Evolutionary conservation across 2,888 invertebrate genomes (phyloP), one percentile per base, ranked within the genome.

Genomic region (Drosophila percnosoma): DNA sequence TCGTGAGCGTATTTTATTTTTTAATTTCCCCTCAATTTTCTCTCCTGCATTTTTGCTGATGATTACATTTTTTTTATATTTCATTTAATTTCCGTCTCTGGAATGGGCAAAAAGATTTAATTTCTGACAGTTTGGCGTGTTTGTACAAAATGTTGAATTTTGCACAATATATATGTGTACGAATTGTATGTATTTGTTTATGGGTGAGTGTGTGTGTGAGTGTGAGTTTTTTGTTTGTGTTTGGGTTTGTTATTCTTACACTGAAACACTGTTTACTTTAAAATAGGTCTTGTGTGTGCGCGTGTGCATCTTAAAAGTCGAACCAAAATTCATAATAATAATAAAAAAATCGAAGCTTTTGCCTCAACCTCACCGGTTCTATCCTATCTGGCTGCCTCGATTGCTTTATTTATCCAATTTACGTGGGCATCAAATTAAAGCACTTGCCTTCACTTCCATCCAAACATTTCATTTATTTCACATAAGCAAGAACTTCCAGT

Each of bases 391-490:
- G 27, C 45, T 24, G 45, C 45, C 45, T 45, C 45, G 36, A 36
- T 18, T 10, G 52, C 38, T 66, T 59, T 15, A 77, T 87, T 83
- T 74, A 78, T 83, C 73, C 86, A 75, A 80, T 89, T 82, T 69
- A 82, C 74, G 78, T 65, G 69, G 63, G 70, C 88, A 86, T 89
- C 85, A 78, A 85, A 85, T 78, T 85, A 71, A 84, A 87, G 86
- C 88, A 75, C 75, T 87, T 72, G 66, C 88, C 90, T 75, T 87
- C 80, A 79, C 71, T 84, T 73, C 75, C 52, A 89, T 63, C 65
- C 80, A 86, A 87, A 86, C 90, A 89, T 73, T 72, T 62, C 85
- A 87, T 87, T 80, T 84, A 84, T 87, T 88, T 86, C 74, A 75
- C 74, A 69, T 87, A 82, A 82, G 84, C 82, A 87, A 72, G n/a